Conservation (phyloP, 2,797 vertebrate species). For the Sus cebifrons region DNA sequence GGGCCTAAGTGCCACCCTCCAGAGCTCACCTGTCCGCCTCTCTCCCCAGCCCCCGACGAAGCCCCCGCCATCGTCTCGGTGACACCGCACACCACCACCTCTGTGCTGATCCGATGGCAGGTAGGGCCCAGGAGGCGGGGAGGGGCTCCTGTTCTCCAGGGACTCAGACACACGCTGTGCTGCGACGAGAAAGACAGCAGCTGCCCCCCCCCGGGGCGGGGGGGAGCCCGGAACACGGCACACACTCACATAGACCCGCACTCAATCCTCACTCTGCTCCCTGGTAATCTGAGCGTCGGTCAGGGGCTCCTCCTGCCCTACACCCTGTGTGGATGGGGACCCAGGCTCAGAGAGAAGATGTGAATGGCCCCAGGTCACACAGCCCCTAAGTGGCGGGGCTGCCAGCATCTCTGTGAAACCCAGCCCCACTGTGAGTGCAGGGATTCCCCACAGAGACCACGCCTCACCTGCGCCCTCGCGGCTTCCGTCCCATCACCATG, state of each 20-base stretch:
- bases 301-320: neutral
- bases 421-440: neutral
- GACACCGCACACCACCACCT: conserved; percentile 97
- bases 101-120: conserved; percentile 98
- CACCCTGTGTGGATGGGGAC: neutral
- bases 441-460: rapidly evolving
- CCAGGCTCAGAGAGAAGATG: neutral
- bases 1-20: neutral
- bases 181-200: neutral
- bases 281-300: rapidly evolving
- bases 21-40: conserved; percentile 51
- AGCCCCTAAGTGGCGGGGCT: neutral
- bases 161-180: neutral
- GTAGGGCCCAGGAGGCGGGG: conserved; percentile 85
- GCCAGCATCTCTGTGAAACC: neutral
- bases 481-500: neutral
- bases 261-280: neutral
- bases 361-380: rapidly evolving
- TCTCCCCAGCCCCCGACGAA: conserved; percentile 90
- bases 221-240: neutral
- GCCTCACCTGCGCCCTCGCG: rapidly evolving
- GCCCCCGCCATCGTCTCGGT: conserved; percentile 95
- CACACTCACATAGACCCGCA: rapidly evolving
- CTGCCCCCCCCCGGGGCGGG: neutral
- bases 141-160: rapidly evolving